Conservation (phyloP, 2,797 vertebrate genomes). For the Hemitrygon akajei region DNA sequence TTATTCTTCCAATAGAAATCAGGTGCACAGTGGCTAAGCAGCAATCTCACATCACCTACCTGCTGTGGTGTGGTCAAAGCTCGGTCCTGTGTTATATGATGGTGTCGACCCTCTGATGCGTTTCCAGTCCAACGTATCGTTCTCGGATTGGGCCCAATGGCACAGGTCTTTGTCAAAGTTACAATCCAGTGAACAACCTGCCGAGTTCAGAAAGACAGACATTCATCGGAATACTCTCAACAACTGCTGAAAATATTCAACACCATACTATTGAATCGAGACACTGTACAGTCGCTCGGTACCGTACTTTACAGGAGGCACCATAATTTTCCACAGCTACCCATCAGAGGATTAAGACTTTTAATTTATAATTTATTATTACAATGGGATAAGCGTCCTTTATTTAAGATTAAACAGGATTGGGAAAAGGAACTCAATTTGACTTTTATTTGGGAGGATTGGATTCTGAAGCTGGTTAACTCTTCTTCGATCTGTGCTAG, state of each 20-base stretch:
- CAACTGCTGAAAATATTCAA: neutral
- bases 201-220: neutral
- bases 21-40: too few species aligned
- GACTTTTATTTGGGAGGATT: too few species aligned
- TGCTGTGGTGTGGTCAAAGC: constrained; percentile 67
- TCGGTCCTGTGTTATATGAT: constrained; percentile 60
- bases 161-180: constrained; percentile 55
- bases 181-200: constrained; percentile 52
- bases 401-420: too few species aligned
- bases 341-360: neutral
- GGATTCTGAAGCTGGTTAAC: too few species aligned
- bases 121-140: constrained; percentile 62
- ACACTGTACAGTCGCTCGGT: too few species aligned
- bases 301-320: neutral
- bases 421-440: too few species aligned
- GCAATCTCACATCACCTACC: constrained; percentile 49
- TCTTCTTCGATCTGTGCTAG: too few species aligned
- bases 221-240: neutral
- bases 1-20: neutral
- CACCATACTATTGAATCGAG: neutral
- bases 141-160: constrained; percentile 57
- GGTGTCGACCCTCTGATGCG: constrained; percentile 61
- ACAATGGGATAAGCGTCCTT: too few species aligned
- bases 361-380: too few species aligned
- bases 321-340: neutral